Percentiles rank a stretch among this genome's conserved stretches.
phyloP scores from a whole-genome alignment of 2,888 invertebrate genomes.

The Cecidostiba fungosa region DNA sequence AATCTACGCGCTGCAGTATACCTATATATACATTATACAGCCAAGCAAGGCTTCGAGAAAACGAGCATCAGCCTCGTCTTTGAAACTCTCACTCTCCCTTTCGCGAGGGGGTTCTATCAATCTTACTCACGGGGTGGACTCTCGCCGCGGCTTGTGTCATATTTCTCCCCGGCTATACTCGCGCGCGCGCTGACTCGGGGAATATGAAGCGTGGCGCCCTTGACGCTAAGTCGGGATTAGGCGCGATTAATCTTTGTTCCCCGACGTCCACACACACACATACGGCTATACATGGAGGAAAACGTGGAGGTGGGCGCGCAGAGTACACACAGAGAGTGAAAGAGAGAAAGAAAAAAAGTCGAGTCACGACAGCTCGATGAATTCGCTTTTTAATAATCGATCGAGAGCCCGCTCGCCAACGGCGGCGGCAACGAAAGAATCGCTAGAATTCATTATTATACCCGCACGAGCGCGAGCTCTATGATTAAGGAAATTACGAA shows the following conservation, averaged over 20 bases:
- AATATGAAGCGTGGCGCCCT: slow-evolving; percentile 63
- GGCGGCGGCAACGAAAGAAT: slow-evolving; percentile 47
- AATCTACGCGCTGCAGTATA: not conserved
- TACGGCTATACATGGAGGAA: not conserved
- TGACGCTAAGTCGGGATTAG: slow-evolving; percentile 63
- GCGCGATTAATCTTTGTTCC: slow-evolving; percentile 67
- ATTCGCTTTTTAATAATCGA: slow-evolving; percentile 58
- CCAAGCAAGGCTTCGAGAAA: not conserved
- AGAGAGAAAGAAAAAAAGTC: slow-evolving; percentile 47
- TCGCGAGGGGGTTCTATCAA: slow-evolving; percentile 56
- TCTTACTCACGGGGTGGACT: slow-evolving; percentile 54
- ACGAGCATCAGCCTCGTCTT: slow-evolving; percentile 1
- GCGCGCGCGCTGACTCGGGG: slow-evolving; percentile 35
- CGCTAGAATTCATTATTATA: slow-evolving; percentile 44
- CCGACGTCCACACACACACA: slow-evolving; percentile 56
- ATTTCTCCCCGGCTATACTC: slow-evolving; percentile 48
- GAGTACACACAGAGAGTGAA: not conserved
- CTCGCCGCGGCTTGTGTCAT: slow-evolving; percentile 59
- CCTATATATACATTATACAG: not conserved
- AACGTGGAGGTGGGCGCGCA: not conserved
- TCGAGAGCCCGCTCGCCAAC: slow-evolving; percentile 36
- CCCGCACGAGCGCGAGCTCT: not conserved
- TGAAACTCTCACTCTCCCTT: slow-evolving; percentile 11
- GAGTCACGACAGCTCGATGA: slow-evolving; percentile 65
- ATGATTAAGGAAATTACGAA: slow-evolving; percentile 59